Evolutionary conservation across 2,888 invertebrate genomes (phyloP).

Genomic region (Leucoma salicis): DNA sequence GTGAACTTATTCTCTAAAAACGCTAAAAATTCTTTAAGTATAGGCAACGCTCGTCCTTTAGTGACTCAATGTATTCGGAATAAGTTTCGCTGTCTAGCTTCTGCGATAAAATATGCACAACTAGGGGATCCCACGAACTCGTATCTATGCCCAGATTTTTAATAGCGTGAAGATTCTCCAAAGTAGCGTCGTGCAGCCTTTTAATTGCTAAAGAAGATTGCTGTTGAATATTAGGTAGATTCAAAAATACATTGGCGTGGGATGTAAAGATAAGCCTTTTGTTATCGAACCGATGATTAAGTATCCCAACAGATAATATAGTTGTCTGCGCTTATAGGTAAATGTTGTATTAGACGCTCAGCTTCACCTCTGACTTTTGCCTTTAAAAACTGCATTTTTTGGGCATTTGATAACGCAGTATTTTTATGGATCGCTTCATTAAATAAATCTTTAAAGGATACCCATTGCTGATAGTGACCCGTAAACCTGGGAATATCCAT

Average conservation of each 20-base stretch:
- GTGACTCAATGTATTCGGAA: slow-evolving; percentile 16
- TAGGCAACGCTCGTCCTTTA: slow-evolving; percentile 18
- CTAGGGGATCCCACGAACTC: slow-evolving; percentile 29
- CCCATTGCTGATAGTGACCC: slow-evolving; percentile 2
- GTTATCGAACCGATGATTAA: slow-evolving; percentile 22
- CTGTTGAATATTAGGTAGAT: slow-evolving; percentile 14
- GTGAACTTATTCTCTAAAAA: slow-evolving; percentile 25
- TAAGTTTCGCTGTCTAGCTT: slow-evolving; percentile 23
- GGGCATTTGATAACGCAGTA: too few relatives aligned
- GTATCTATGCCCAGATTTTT: too few relatives aligned
- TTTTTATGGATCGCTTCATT: neutral
- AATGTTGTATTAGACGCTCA: slow-evolving; percentile 22
- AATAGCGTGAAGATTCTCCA: too few relatives aligned
- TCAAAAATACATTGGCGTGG: slow-evolving; percentile 16
- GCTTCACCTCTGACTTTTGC: too few relatives aligned
- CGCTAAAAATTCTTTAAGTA: slow-evolving; percentile 12
- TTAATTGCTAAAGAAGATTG: slow-evolving; percentile 14
- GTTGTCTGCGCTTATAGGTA: slow-evolving; percentile 12
- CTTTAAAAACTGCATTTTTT: too few relatives aligned
- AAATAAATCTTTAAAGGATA: slow-evolving; percentile 3
- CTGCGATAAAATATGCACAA: slow-evolving; percentile 17
- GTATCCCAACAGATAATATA: slow-evolving; percentile 25
- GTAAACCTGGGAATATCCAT: slow-evolving; percentile 1
- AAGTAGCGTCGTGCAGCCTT: too few relatives aligned
- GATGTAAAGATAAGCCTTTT: slow-evolving; percentile 3